Evolutionary conservation across 2,113 vertebrate species (phyloP).

Genomic region (Nipponia nippon): DNA sequence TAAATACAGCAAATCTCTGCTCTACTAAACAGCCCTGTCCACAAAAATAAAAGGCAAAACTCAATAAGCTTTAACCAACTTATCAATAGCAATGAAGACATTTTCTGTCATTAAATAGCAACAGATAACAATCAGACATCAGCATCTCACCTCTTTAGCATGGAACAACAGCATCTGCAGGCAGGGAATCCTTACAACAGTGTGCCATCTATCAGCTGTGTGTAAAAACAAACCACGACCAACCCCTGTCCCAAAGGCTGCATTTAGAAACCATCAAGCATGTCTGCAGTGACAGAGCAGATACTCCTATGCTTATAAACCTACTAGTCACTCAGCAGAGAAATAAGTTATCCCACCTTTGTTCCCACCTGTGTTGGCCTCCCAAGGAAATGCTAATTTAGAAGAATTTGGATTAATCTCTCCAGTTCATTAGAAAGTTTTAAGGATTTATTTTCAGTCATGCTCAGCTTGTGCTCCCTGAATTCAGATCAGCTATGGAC

Average conservation of each 20-base stretch:
- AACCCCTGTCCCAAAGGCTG: background rate
- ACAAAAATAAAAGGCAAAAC: background rate
- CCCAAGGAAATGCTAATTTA: background rate
- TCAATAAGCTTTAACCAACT: background rate
- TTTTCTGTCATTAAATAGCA: background rate
- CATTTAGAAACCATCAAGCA: background rate
- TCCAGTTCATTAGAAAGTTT: background rate
- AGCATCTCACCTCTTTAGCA: background rate
- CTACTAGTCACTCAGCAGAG: background rate
- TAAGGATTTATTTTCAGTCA: background rate
- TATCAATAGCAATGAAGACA: background rate
- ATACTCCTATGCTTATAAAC: background rate
- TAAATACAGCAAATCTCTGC: background rate
- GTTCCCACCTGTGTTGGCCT: background rate
- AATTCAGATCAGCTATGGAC: background rate
- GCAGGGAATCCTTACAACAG: background rate
- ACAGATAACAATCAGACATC: background rate
- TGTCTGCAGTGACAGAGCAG: background rate
- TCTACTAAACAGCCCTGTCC: background rate
- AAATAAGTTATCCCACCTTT: background rate
- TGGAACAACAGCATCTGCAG: background rate
- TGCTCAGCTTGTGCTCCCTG: background rate
- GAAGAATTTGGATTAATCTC: background rate
- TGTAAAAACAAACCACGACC: background rate
- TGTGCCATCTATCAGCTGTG: slow-evolving; percentile 1